These are phyloP conservation scores for Choreutis nemorana DNA, from an alignment of 2,888 invertebrate genomes.

Conservation along the genomic window DNA sequence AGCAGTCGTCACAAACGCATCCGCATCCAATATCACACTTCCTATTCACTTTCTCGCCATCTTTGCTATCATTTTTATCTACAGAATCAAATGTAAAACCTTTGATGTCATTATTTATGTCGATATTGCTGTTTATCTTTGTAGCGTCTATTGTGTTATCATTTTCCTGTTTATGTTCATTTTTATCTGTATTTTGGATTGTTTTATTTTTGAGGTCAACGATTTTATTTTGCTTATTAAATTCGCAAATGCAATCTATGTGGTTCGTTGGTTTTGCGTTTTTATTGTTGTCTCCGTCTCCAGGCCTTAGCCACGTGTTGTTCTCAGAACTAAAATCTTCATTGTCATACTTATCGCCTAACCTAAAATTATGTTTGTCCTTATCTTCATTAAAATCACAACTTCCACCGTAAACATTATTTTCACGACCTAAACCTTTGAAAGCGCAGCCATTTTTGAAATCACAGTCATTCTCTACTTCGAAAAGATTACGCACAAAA, in stretches of 20 bases:
- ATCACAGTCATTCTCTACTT: constrained; percentile 18
- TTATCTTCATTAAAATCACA: constrained; percentile 6
- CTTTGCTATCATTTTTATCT: not conserved
- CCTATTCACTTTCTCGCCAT: constrained; percentile 6
- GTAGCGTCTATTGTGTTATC: constrained; percentile 11
- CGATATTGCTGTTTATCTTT: constrained; percentile 8
- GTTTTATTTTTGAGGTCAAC: no score
- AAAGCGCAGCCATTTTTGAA: not conserved
- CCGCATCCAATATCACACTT: constrained; percentile 42
- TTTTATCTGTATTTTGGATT: constrained; percentile 7
- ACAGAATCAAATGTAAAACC: no score
- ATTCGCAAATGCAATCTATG: no score
- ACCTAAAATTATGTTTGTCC: not conserved
- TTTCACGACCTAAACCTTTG: no score
- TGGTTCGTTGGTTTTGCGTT: no score
- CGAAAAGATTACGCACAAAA: constrained; percentile 45
- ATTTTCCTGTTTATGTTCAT: constrained; percentile 1
- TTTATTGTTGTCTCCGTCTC: no score
- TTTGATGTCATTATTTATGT: constrained; percentile 12
- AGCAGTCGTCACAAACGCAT: constrained; percentile 51
- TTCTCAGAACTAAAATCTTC: no score
- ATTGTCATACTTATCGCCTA: no score
- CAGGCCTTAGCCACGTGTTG: no score
- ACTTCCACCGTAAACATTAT: no score
- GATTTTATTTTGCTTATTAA: no score